A percentile compares a stretch with the other conserved stretches of the same genome.
phyloP scores from a whole-genome alignment of 2,888 invertebrate species.

The Panzeria rudis region DNA sequence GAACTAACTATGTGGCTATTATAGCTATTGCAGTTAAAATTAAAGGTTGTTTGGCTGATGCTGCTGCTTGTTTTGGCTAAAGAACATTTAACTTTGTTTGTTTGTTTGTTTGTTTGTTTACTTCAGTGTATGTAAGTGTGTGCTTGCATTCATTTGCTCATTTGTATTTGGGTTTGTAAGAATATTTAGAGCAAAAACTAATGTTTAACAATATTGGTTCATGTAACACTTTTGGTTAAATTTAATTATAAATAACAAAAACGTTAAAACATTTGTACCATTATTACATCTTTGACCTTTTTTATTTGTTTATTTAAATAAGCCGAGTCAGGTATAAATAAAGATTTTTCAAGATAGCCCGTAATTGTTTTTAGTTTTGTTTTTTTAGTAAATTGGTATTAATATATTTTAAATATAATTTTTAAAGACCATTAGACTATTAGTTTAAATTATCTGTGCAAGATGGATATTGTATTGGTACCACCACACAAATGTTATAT shows the following conservation, averaged over 20 bases:
- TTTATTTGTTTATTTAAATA: neutral
- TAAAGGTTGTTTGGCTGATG: slow-evolving; percentile 63
- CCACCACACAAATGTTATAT: too few relatives aligned
- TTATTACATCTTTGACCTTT: slow-evolving; percentile 2
- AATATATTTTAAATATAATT: too few relatives aligned
- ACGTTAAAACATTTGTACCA: slow-evolving; percentile 16
- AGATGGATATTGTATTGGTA: too few relatives aligned
- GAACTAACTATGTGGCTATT: slow-evolving; percentile 61
- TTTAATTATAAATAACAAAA: slow-evolving; percentile 65
- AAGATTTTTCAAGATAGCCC: too few relatives aligned
- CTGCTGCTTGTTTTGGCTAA: slow-evolving; percentile 36
- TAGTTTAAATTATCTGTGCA: too few relatives aligned
- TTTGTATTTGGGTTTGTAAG: slow-evolving; percentile 2
- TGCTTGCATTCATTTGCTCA: neutral
- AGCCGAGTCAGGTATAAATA: neutral
- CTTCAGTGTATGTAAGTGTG: slow-evolving; percentile 25
- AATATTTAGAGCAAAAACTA: slow-evolving; percentile 32
- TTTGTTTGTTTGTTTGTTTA: slow-evolving; percentile 14
- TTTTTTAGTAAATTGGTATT: too few relatives aligned
- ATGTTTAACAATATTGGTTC: slow-evolving; percentile 44
- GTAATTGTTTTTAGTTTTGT: too few relatives aligned
- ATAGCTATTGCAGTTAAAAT: slow-evolving; percentile 69
- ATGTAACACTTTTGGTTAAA: slow-evolving; percentile 68
- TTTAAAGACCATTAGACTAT: too few relatives aligned
- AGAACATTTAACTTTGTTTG: slow-evolving; percentile 11